Evolutionary conservation across 2,113 vertebrate species (phyloP), one percentile per base, ranked within the genome.

Genomic region (Saguinus midas): DNA sequence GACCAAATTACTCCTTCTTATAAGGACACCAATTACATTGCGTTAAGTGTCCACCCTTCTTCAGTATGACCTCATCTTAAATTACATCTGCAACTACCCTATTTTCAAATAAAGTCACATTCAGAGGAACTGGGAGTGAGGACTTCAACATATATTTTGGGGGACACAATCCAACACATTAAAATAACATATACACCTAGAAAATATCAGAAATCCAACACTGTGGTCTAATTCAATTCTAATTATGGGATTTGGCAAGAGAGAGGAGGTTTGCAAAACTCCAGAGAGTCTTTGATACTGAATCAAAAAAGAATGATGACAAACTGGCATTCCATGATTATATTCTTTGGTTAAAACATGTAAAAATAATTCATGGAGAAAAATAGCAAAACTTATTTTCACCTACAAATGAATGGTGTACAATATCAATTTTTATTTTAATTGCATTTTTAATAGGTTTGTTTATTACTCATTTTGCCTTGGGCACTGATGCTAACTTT

Each of bases 361-460:
- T 52, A 66, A 58, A 87, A 94, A 58, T 35, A 87, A 94, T 83
- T 91, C 70, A 57, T 43, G 37, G 45, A 52, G 58, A 87, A 96
- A 90, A 92, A 45, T n/a, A 66, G 43, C 11, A 45, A 92, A 61
- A 37, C 12, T 43, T 72, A 76, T 72, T 84, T n/a, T 81, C 79
- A 45, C 66, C 40, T 58, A 52, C 90, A 90, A 78, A 27, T 48
- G 6, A 90, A 78, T 87, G 57, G 27, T 70, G 20, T 40, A 23
- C 50, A 90, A 75, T 73, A 89, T 57, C 16, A 5, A 61, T 88
- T 87, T 75, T 90, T 83, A 90, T 61, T 85, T 96, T 90, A 79
- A 92, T 72, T 89, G 82, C 29, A 52, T 68, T 90, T 72, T 73
- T 76, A 57, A 78, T 91, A 96, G 25, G 83, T 90, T 86, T 89